Evolutionary conservation across 2,888 invertebrate genomes (phyloP).

Genomic region (Tetrapedia diversipes): DNA sequence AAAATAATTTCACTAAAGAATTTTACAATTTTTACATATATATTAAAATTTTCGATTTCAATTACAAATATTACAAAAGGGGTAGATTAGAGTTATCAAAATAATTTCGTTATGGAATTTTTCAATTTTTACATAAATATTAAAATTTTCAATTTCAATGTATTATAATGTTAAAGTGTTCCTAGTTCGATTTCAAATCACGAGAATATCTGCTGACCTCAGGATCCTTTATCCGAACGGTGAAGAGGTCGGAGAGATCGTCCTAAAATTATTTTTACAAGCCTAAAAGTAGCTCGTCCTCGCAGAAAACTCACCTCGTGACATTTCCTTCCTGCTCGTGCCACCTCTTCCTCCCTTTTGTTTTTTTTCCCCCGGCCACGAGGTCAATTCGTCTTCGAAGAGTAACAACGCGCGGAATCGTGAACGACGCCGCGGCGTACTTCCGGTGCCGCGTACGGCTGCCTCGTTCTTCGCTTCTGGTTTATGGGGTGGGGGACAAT

Average conservation of each 20-base stretch:
- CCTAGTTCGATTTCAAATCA: no score
- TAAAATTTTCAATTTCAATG: no score
- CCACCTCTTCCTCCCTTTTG: background rate
- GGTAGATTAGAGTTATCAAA: no score
- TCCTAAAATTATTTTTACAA: conserved; percentile 23
- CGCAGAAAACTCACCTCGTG: conserved; percentile 33
- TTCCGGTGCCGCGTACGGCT: conserved; percentile 72
- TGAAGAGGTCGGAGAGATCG: background rate
- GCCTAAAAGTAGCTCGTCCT: background rate
- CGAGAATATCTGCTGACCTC: no score
- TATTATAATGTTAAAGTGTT: no score
- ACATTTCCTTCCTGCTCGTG: background rate
- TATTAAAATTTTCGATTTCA: no score
- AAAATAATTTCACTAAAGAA: no score
- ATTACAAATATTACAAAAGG: no score
- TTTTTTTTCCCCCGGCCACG: background rate
- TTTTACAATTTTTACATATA: no score
- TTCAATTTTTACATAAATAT: no score
- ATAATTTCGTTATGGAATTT: no score
- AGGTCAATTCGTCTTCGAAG: conserved; percentile 54
- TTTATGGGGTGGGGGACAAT: conserved; percentile 74
- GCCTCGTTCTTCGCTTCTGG: conserved; percentile 54
- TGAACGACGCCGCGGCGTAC: conserved; percentile 60
- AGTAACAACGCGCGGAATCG: conserved; percentile 60
- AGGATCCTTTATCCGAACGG: no score